Conservation (phyloP, 1,140 invertebrate species). For the Doryteuthis pealeii region DNA sequence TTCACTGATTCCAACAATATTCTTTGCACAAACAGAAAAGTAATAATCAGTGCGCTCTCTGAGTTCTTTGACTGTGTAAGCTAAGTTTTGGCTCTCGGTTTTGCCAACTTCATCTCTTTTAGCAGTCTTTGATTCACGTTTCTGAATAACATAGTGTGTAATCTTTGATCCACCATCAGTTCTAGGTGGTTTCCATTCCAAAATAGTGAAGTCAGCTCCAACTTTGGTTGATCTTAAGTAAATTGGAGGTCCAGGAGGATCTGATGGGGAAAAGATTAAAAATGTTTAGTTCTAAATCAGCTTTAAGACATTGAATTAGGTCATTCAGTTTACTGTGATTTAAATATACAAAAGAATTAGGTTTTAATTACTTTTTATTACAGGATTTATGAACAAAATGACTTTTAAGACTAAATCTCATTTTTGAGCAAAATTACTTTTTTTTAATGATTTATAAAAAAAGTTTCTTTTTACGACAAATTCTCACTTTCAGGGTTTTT, state of each 20-base stretch:
- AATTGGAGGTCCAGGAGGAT: slow-evolving; percentile 68
- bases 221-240: slow-evolving; percentile 83
- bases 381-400: no score
- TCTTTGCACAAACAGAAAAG: slow-evolving; percentile 76
- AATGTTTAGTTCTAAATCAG: not conserved
- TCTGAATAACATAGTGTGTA: slow-evolving; percentile 94
- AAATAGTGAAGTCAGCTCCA: slow-evolving; percentile 88
- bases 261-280: slow-evolving; percentile 65
- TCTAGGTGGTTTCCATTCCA: slow-evolving; percentile 86
- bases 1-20: slow-evolving; percentile 77
- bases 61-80: slow-evolving; percentile 53
- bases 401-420: no score
- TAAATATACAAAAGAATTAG: no score
- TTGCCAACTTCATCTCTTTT: slow-evolving; percentile 12
- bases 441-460: no score
- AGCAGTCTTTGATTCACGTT: slow-evolving; percentile 71
- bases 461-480: no score
- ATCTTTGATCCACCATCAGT: slow-evolving; percentile 84
- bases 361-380: no score
- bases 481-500: no score
- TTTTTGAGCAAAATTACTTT: no score
- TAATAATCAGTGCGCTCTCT: slow-evolving; percentile 66
- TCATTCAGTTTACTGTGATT: no score
- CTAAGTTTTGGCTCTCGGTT: not conserved
- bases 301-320: no score